Base-by-base conservation (phyloP, 2,797 vertebrate genomes). In the Bucorvus abyssinicus region DNA sequence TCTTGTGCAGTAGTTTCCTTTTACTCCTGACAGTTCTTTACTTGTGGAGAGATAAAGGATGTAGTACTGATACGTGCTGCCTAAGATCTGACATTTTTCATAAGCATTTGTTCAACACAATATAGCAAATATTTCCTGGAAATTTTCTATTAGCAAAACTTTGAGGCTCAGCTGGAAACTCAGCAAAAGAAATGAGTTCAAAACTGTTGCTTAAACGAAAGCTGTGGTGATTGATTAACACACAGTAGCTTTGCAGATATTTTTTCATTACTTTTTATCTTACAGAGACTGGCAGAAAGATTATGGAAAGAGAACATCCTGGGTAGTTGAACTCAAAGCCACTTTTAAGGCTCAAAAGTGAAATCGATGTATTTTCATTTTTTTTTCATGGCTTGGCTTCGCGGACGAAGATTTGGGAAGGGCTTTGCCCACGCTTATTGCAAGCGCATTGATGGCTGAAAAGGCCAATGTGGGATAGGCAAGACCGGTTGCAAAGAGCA, bases 71-170 rank as follows among this genome's bases (percentile, higher is more conserved):
- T 6, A 74, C 11, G 13, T 53, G 61, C 7, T 49, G 30, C 26
- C 17, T 74, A 32, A 79, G 44, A 57, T 40, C 14, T 73, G 20
- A 16, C 26, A 50, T 15, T 34, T 67, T 71, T 90, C 64, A 52
- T 24, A 85, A 52, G 75, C 83, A 89, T 75, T 90, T 84, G 52
- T 44, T 86, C 53, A 78, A 44, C 49, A 40, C 29, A 95, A 90
- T 85, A 80, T 53, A 64, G 40, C 29, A 84, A 81, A 40, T 59
- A 49, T 44, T 91, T 78, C 78, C 69, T 14, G 14, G 70, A 85
- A 94, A 55, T 70, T 50, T 78, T 55, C 53, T 84, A n/a, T 94
- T 89, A 95, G 30, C 17, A 92, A 90, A 83, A 71, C 74, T 57
- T 60, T 78, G 81, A 73, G 47, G 12, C 4, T 85, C 8, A 80